Conservation (phyloP, 37 sponge, comb jelly and placozoan genomes). For the Cladorhizidae sp. region DNA sequence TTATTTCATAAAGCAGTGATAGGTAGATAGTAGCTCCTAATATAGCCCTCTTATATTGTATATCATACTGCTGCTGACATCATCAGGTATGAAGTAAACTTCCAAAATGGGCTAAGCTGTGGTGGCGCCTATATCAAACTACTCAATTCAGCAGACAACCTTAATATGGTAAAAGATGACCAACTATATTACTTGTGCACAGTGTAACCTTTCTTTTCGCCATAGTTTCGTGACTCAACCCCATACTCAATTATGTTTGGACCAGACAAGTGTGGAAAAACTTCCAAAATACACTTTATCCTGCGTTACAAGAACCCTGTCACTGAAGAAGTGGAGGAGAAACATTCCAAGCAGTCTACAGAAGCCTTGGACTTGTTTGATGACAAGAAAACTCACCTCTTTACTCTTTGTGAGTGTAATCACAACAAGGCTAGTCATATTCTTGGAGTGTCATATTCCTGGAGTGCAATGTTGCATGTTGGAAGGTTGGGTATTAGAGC, state of each 20-base stretch:
- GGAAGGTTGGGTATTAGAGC: too few species aligned
- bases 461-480: too few species aligned
- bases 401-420: conserved; percentile 71
- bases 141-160: conserved; percentile 53
- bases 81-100: conserved; percentile 93
- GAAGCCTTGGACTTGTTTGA: conserved; percentile 65
- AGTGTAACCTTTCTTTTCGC: neutral
- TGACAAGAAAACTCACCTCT: conserved; percentile 91
- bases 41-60: neutral
- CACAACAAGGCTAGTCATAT: too few species aligned
- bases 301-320: conserved; percentile 91
- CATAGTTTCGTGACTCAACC: conserved; percentile 82
- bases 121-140: conserved; percentile 98
- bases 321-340: conserved; percentile 94
- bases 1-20: neutral
- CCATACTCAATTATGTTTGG: conserved; percentile 99
- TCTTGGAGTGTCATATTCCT: too few species aligned
- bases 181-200: neutral
- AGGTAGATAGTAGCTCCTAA: neutral
- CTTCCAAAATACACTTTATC: conserved; percentile 93
- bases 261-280: conserved; percentile 95
- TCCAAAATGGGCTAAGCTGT: conserved; percentile 87
- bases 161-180: conserved; percentile 55
- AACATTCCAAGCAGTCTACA: conserved; percentile 84
- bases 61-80: neutral